Conservation (phyloP, 1,140 invertebrate species). For the Dolichoris vasculosae region DNA sequence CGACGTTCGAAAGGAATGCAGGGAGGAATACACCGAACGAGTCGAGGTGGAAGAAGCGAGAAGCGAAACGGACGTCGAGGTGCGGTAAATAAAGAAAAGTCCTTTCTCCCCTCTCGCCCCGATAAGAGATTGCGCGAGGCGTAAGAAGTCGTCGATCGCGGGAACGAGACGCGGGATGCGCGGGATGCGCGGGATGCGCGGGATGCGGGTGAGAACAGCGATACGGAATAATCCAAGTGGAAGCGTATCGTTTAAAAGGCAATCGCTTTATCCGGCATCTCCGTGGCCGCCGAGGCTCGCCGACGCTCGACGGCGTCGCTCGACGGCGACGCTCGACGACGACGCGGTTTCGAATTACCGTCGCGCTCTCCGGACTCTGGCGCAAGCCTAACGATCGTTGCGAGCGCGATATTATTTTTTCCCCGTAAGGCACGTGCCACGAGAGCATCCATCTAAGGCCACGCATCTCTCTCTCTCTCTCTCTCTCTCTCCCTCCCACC, state of each 20-base stretch:
- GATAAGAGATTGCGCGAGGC: too few species aligned
- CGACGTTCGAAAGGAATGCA: too few species aligned
- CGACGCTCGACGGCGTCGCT: too few species aligned
- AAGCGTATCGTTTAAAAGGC: background rate
- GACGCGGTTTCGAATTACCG: background rate
- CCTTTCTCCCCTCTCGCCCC: too few species aligned
- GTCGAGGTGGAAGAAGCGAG: too few species aligned
- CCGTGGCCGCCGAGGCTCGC: background rate
- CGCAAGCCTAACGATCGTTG: background rate
- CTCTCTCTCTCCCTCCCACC: background rate
- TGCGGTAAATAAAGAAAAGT: too few species aligned
- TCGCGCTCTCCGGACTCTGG: background rate
- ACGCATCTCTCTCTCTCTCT: background rate
- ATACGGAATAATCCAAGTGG: conserved; percentile 6
- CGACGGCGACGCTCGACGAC: too few species aligned
- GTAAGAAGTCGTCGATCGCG: too few species aligned
- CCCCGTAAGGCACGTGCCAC: conserved; percentile 50
- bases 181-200: background rate
- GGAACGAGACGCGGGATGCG: too few species aligned
- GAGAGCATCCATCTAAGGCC: too few species aligned
- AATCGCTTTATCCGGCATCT: conserved; percentile 26
- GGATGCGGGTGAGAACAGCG: conserved; percentile 32
- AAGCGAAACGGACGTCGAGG: too few species aligned
- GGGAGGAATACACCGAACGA: too few species aligned
- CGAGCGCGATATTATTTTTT: conserved; percentile 53